Base-by-base conservation (phyloP, 2,888 invertebrate species). In the Diaprepes abbreviatus region DNA sequence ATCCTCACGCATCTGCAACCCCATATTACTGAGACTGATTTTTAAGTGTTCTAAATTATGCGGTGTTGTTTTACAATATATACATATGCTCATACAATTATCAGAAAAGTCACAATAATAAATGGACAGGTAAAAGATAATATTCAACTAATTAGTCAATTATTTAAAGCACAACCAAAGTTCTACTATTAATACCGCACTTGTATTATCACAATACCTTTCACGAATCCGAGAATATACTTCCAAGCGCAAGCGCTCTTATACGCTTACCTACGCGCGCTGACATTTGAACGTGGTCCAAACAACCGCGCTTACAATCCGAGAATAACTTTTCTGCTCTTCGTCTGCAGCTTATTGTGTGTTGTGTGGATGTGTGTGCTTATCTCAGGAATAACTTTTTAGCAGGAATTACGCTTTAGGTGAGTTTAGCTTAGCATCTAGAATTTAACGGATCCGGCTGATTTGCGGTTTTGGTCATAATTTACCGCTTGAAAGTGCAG, bases 271-370 rank as follows among this genome's bases (percentile, higher is more conserved):
- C 65, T 66, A 66, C 65, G 65, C 66, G 66, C 62, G 62, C 62
- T 35, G 52, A 12, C 66, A 66, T 38, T 48, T 62, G 67, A 62
- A 55, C 67, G 54, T 55, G 55, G 62, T 67, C 67, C 62, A 67
- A 62, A 55, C 43, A 43, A 55, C 17, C 57, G 33, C 57, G 50
- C 45, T 50, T 24, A 38, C 55, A 52, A 62, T 60, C 62, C 67
- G 67, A 67, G 67, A 67, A 67, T 67, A 67, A 62, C 60, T 67
- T 55, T 67, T 36, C 55, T 62, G 67, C 66, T 67, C 67, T 62
- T 67, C 54, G 62, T 38, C 38, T 45, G 54, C 57, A 38, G 67
- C 67, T 55, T 43, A 33, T 19, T 36, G 66, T 59, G 60, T 60
- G 55, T 59, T 43, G 40, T 62, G 62, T 67, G 54, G 43, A 52